These are phyloP conservation scores for Gnatocerus cornutus DNA, from an alignment of 2,888 invertebrate genomes.

Conservation along the genomic window DNA sequence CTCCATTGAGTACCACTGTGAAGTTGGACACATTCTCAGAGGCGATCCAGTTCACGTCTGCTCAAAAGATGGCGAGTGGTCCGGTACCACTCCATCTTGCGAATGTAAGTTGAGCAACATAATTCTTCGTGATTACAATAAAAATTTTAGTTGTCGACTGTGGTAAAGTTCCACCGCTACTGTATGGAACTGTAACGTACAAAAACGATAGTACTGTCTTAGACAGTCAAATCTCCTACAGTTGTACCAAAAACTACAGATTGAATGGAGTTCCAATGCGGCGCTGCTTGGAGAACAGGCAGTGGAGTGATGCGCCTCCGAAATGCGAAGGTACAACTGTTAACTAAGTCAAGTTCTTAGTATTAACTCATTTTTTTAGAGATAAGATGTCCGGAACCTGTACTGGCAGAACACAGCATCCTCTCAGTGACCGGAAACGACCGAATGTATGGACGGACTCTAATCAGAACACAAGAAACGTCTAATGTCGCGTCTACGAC, in stretches of 20 bases:
- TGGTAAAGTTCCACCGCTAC: conserved; percentile 85
- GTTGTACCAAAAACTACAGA: conserved; percentile 86
- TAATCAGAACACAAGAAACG: conserved; percentile 83
- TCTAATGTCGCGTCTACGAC: conserved; percentile 80
- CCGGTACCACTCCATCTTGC: conserved; percentile 85
- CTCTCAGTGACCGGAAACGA: conserved; percentile 93
- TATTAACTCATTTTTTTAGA: conserved; percentile 72
- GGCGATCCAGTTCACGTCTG: conserved; percentile 84
- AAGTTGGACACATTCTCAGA: conserved; percentile 85
- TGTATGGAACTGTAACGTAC: conserved; percentile 85
- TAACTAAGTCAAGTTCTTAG: not conserved
- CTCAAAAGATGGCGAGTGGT: conserved; percentile 87
- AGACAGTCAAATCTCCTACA: conserved; percentile 86
- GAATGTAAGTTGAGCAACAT: conserved; percentile 78
- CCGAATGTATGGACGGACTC: conserved; percentile 88
- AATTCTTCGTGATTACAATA: not conserved
- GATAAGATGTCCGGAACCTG: conserved; percentile 90
- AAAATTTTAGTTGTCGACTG: conserved; percentile 85
- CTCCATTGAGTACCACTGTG: conserved; percentile 90
- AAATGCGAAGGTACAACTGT: conserved; percentile 84
- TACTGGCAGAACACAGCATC: conserved; percentile 87
- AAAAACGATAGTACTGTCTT: conserved; percentile 86
- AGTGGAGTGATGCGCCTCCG: conserved; percentile 89
- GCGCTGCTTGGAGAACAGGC: conserved; percentile 82
- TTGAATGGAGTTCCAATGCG: conserved; percentile 83